Evolutionary conservation across 2,113 vertebrate species (phyloP).

Genomic region (Notarius quadriscutis): DNA sequence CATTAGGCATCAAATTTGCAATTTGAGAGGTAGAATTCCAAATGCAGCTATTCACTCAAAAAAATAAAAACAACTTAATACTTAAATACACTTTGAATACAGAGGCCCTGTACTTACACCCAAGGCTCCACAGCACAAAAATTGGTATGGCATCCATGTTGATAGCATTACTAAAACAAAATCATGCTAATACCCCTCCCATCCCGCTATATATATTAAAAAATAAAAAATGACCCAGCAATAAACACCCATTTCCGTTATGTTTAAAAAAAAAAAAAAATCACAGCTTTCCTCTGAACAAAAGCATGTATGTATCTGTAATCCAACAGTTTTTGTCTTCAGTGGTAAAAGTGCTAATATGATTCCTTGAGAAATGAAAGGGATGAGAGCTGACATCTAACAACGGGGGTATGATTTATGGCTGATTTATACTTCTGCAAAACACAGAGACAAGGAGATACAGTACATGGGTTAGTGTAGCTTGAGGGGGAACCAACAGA

Average conservation of each 20-base stretch:
- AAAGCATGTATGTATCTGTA: slow-evolving; percentile 53
- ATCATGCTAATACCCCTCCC: slow-evolving; percentile 39
- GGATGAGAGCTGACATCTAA: slow-evolving; percentile 55
- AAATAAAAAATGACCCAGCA: slow-evolving; percentile 24
- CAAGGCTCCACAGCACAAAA: slow-evolving; percentile 39
- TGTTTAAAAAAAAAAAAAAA: slow-evolving; percentile 34
- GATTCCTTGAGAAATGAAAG: slow-evolving; percentile 69
- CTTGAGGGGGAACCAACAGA: neutral
- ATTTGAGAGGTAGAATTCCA: slow-evolving; percentile 58
- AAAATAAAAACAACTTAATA: slow-evolving; percentile 26
- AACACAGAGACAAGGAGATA: neutral
- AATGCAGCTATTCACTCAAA: slow-evolving; percentile 44
- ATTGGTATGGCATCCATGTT: slow-evolving; percentile 41
- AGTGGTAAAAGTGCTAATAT: slow-evolving; percentile 78
- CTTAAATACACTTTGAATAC: slow-evolving; percentile 47
- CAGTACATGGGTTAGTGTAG: neutral
- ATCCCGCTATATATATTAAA: slow-evolving; percentile 14
- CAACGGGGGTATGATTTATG: slow-evolving; percentile 27
- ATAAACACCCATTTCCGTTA: neutral
- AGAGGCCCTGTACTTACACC: slow-evolving; percentile 33
- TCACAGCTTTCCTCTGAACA: slow-evolving; percentile 75
- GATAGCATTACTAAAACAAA: slow-evolving; percentile 35
- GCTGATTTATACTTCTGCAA: slow-evolving; percentile 14
- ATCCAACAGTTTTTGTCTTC: slow-evolving; percentile 62
- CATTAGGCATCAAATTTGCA: slow-evolving; percentile 47